phyloP scores from a whole-genome alignment of 2,113 vertebrate species.

The Anhinga anhinga region DNA sequence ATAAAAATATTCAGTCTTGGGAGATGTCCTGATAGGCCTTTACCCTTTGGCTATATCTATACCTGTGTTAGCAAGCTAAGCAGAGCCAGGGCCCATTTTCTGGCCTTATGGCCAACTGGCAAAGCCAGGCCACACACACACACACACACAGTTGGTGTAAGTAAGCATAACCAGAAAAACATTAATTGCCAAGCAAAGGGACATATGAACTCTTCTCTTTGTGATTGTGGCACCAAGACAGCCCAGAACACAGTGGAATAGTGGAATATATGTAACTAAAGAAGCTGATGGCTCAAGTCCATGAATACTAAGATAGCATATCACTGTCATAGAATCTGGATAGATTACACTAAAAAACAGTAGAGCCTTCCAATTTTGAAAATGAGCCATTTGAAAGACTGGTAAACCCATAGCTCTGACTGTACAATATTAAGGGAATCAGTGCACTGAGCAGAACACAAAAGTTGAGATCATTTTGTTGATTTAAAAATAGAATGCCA shows the following conservation, averaged over 20 bases:
- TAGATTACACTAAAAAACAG: background rate
- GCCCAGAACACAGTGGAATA: background rate
- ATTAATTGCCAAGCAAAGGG: background rate
- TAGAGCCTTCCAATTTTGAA: background rate
- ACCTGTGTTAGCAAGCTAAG: background rate
- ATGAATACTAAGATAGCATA: background rate
- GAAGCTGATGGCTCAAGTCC: background rate
- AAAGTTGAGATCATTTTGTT: constrained; percentile 17
- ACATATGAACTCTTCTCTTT: background rate
- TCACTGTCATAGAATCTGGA: background rate
- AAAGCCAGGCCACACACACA: background rate
- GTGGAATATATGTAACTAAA: background rate
- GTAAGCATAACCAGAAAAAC: background rate
- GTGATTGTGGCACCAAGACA: background rate
- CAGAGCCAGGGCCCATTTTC: background rate
- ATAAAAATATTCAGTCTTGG: background rate
- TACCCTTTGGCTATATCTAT: background rate
- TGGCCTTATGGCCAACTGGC: background rate
- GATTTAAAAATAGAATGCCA: constrained; percentile 52
- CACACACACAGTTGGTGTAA: background rate
- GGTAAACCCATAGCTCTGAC: background rate
- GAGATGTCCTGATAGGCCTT: background rate
- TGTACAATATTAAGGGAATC: background rate
- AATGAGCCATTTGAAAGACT: background rate
- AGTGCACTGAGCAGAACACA: background rate